Evolutionary conservation across 2,797 vertebrate species (phyloP).

Genomic region (Linurgus olivaceus): DNA sequence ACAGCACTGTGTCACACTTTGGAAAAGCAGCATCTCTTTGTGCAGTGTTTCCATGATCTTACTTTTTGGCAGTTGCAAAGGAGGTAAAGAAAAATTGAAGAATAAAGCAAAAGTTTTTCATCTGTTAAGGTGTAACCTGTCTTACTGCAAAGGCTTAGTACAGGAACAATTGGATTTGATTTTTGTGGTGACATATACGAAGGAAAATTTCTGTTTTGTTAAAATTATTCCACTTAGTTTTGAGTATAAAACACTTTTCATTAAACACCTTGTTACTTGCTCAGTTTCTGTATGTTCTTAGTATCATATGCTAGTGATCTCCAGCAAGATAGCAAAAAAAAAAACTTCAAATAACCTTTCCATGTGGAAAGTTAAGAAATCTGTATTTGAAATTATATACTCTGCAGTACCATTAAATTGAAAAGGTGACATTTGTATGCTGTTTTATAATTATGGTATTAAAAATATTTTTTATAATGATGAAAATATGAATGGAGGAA

Average conservation of each 20-base stretch:
- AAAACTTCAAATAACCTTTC: neutral
- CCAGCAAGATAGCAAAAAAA: neutral
- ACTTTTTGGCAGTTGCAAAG: neutral
- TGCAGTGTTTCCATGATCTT: conserved; percentile 16
- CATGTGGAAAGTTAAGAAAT: neutral
- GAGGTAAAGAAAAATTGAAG: neutral
- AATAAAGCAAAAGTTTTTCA: neutral
- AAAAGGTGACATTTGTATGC: neutral
- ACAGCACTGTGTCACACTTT: neutral
- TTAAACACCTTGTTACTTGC: neutral
- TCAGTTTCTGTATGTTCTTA: neutral
- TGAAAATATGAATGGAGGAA: neutral
- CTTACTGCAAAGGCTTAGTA: neutral
- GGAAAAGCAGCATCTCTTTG: conserved; percentile 13
- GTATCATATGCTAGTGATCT: neutral
- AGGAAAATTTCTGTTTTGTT: neutral
- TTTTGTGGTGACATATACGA: neutral
- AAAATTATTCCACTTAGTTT: neutral
- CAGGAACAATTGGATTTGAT: neutral
- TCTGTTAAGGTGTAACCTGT: neutral
- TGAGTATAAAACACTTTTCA: neutral
- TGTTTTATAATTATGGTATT: neutral
- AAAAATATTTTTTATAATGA: neutral
- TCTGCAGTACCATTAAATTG: neutral
- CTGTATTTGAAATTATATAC: neutral